Percentiles rank a stretch among this genome's conserved stretches.
Evolutionary conservation across 1,140 invertebrate genomes (phyloP).

Genomic region (Grapholita molesta): DNA sequence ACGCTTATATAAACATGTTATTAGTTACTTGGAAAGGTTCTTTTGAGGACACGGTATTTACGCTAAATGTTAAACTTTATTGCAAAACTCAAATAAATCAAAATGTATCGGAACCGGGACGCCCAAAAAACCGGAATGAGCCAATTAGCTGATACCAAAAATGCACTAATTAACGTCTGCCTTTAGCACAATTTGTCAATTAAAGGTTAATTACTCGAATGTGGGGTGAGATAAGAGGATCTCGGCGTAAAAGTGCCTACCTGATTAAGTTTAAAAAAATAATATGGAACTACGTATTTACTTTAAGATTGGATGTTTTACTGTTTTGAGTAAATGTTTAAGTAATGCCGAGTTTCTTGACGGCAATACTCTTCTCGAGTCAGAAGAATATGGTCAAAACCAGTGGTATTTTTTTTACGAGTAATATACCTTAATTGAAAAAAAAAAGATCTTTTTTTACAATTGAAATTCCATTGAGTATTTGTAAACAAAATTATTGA

Average conservation of each 20-base stretch:
- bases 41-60: background rate
- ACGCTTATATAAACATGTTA: background rate
- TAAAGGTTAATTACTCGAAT: constrained; percentile 1
- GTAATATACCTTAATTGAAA: too few species aligned
- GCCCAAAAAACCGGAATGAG: background rate
- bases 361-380: too few species aligned
- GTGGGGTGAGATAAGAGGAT: background rate
- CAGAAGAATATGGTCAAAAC: too few species aligned
- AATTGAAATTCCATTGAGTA: too few species aligned
- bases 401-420: too few species aligned
- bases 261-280: background rate
- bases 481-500: too few species aligned
- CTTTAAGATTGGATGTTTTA: too few species aligned
- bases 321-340: too few species aligned
- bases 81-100: constrained; percentile 9
- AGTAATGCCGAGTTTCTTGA: too few species aligned
- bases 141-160: constrained; percentile 6
- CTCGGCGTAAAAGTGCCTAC: background rate
- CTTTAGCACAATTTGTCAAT: constrained; percentile 3
- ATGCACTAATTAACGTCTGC: constrained; percentile 10
- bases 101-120: constrained; percentile 1
- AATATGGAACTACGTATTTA: too few species aligned
- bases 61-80: constrained; percentile 2
- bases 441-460: too few species aligned
- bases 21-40: background rate